Evolutionary conservation across 2,888 invertebrate species (phyloP), one percentile per base, ranked within the genome.

Genomic region (Leucoma salicis): DNA sequence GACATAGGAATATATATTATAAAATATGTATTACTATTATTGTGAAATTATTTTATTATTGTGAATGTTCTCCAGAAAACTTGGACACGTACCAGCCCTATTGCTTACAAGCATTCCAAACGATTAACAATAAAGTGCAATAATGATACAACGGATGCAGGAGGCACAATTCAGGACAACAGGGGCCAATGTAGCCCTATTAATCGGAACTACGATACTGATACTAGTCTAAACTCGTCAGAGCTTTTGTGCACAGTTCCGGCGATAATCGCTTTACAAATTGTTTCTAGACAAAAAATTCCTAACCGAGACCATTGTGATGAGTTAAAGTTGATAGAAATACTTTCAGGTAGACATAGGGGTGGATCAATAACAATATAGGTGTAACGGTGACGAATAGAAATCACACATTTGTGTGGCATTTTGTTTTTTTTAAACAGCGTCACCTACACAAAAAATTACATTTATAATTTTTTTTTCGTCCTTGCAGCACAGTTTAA

Each of bases 151-250:
- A 65, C 79, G 82, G 82, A 82, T 79, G 76, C 66, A 62, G 53
- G 65, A 74, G 61, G 62, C 59, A 77, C 78, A 84, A 86, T 77
- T 70, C 73, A 62, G 56, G 67, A 74, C 72, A 82, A 83, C 79
- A 78, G 72, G 75, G 78, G 74, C 78, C 80, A 83, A 85, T 82
- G 85, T 85, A 82, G 71, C 76, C 68, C 74, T 78, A 82, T 81
- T 79, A 82, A 79, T 82, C 82, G 83, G 82, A 86, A 84, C 84
- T 83, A 73, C 70, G 84, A 82, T 81, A 87, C 70, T 74, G 84
- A 88, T 86, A 85, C 77, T 74, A 63, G 71, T 37, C 70, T 66
- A 73, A 78, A 78, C 80, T 78, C 77, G 79, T 80, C 78, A 74
- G 70, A 67, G 70, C 78, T 73, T 80, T 86, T 88, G 85, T 86